phyloP scores from a whole-genome alignment of 2,888 invertebrate species.

The Platerodrilus igneus region DNA sequence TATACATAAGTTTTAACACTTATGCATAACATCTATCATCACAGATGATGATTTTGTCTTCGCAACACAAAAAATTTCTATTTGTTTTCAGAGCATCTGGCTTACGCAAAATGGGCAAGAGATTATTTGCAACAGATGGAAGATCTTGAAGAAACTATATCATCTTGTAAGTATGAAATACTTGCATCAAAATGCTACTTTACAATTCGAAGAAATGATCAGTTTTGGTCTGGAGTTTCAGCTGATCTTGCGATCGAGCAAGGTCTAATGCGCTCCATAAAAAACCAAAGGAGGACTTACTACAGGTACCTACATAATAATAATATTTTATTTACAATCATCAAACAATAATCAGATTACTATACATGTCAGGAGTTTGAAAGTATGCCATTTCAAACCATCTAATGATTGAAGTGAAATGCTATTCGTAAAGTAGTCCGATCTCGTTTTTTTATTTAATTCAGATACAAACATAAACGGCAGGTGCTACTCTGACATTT shows the following conservation, averaged over 20 bases:
- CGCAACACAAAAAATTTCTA: neutral
- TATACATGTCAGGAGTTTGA: too few species aligned
- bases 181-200: slow-evolving; percentile 9
- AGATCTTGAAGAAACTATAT: slow-evolving; percentile 7
- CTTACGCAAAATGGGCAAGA: slow-evolving; percentile 10
- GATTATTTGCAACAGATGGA: slow-evolving; percentile 8
- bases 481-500: too few species aligned
- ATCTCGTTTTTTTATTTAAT: too few species aligned
- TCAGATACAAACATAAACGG: too few species aligned
- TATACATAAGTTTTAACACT: too few species aligned
- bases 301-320: too few species aligned
- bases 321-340: too few species aligned
- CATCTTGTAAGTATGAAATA: slow-evolving; percentile 3
- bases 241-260: slow-evolving; percentile 6
- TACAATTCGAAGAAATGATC: slow-evolving; percentile 9
- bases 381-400: too few species aligned
- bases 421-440: too few species aligned
- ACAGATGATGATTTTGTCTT: neutral
- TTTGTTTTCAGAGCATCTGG: slow-evolving; percentile 8
- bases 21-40: too few species aligned
- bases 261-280: slow-evolving; percentile 4
- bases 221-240: slow-evolving; percentile 8
- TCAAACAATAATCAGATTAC: too few species aligned
- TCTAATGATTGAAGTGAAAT: too few species aligned
- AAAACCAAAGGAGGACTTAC: slow-evolving; percentile 8